Evolutionary conservation across 2,888 invertebrate genomes (phyloP).

Genomic region (Habroteleia sp.): DNA sequence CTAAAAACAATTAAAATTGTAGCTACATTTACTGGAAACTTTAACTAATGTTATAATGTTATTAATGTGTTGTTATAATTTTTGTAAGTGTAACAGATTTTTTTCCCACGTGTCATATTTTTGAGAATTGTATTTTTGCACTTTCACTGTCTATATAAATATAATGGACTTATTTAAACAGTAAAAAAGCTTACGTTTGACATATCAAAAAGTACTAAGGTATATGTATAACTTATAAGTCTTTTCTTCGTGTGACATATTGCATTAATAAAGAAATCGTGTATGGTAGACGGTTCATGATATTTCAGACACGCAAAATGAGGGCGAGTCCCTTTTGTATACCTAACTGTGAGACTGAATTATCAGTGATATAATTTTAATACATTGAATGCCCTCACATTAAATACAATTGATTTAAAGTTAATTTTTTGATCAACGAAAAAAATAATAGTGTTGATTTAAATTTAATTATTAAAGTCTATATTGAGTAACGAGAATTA

Average conservation of each 20-base stretch:
- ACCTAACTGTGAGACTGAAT: constrained; percentile 34
- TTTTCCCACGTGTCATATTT: too few relatives aligned
- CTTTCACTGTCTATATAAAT: too few relatives aligned
- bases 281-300: constrained; percentile 12
- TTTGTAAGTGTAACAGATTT: too few relatives aligned
- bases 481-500: constrained; percentile 1
- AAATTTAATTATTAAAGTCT: constrained; percentile 10
- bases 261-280: constrained; percentile 47
- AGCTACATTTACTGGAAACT: too few relatives aligned
- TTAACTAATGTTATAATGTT: too few relatives aligned
- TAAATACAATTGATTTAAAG: constrained; percentile 24
- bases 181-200: too few relatives aligned
- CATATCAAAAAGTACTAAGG: too few relatives aligned
- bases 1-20: too few relatives aligned
- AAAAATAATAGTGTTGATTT: too few relatives aligned
- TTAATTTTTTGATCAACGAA: constrained; percentile 2
- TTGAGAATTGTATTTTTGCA: too few relatives aligned
- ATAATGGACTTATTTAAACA: constrained; percentile 2
- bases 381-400: constrained; percentile 12
- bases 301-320: constrained; percentile 64
- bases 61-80: too few relatives aligned
- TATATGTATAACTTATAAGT: too few relatives aligned
- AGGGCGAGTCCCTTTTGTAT: constrained; percentile 60
- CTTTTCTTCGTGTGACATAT: constrained; percentile 17
- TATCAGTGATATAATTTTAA: constrained; percentile 32